Evolutionary conservation across 1,140 invertebrate genomes (phyloP).

Genomic region (Andrena cerasifolii): DNA sequence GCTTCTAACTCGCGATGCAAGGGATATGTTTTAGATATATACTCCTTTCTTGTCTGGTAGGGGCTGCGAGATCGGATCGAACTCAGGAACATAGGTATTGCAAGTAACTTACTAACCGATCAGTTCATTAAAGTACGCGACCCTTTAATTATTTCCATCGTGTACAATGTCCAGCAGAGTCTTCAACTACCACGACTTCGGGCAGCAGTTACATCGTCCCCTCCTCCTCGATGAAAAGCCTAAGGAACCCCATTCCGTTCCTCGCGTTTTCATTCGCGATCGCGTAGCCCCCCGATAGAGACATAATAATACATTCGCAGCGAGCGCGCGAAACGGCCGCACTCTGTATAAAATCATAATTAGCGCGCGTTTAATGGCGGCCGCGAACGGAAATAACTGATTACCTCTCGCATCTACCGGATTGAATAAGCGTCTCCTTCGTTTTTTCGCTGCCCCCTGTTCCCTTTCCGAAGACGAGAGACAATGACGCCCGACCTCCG

Average conservation of each 20-base stretch:
- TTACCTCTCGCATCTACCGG: conserved; percentile 8
- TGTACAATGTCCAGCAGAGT: background rate
- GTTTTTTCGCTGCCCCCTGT: background rate
- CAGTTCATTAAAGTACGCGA: background rate
- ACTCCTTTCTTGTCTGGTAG: background rate
- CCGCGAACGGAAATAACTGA: conserved; percentile 10
- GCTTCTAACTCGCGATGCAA: background rate
- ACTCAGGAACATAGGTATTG: no score
- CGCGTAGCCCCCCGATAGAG: background rate
- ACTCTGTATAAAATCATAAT: conserved; percentile 21
- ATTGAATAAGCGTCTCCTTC: conserved; percentile 10
- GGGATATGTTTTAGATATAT: conserved; percentile 12
- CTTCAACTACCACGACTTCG: no score
- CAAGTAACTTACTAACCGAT: no score
- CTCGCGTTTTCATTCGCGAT: background rate
- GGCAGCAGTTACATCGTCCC: no score
- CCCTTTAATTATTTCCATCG: background rate
- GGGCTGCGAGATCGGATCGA: no score
- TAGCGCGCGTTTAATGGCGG: conserved; percentile 19
- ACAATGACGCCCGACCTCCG: conserved; percentile 60
- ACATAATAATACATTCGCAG: conserved; percentile 20
- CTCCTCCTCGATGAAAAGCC: no score
- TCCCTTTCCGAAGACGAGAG: conserved; percentile 26
- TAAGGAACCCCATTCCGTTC: background rate
- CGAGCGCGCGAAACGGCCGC: background rate